Conservation (phyloP, 2,113 vertebrate genomes). For the Urocolius indicus region DNA sequence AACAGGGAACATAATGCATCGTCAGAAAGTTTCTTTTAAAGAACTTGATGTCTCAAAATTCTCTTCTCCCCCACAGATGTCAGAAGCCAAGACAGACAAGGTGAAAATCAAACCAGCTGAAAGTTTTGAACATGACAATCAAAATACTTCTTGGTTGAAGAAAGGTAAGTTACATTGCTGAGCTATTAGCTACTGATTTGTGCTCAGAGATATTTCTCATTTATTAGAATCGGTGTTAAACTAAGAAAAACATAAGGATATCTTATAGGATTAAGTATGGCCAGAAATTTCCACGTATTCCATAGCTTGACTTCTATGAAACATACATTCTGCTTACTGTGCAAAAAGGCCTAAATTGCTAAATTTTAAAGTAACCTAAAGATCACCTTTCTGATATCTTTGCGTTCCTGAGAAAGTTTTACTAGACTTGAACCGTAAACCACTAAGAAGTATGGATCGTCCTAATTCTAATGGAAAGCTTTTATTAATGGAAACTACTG, state of each 20-base stretch:
- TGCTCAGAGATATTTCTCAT: neutral
- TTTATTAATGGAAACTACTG: neutral
- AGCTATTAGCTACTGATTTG: neutral
- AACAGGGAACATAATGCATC: slow-evolving; percentile 40
- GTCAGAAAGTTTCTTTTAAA: slow-evolving; percentile 41
- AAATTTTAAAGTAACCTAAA: neutral
- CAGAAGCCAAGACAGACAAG: slow-evolving; percentile 78
- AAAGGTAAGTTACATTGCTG: slow-evolving; percentile 75
- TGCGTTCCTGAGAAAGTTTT: neutral
- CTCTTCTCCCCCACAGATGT: slow-evolving; percentile 76
- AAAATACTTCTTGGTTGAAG: slow-evolving; percentile 79
- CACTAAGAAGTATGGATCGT: neutral
- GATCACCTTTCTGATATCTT: neutral
- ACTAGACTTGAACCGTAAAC: neutral
- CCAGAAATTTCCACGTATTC: neutral
- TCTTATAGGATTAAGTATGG: neutral
- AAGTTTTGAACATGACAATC: slow-evolving; percentile 81
- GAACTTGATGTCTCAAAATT: slow-evolving; percentile 54
- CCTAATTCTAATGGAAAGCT: neutral
- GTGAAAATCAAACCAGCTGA: slow-evolving; percentile 75
- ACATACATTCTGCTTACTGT: neutral
- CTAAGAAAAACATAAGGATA: neutral
- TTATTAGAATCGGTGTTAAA: neutral
- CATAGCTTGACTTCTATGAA: neutral
- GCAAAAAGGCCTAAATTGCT: neutral